These are phyloP conservation scores for Musca vetustissima DNA, from an alignment of 1,140 invertebrate species.

Conservation along the genomic window DNA sequence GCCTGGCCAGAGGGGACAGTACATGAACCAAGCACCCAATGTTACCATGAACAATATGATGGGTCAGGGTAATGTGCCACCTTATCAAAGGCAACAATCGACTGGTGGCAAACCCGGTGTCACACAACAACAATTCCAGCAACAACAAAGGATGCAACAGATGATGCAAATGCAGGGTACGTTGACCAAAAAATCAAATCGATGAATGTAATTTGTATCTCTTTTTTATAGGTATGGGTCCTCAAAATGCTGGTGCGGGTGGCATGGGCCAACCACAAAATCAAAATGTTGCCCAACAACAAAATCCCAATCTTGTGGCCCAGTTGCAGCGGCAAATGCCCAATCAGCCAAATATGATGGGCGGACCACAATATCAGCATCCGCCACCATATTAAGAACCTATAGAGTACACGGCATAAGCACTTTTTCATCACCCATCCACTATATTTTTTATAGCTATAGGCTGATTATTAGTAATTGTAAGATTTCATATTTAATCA, in stretches of 20 bases:
- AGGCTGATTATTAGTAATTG: background rate
- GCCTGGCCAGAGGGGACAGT: conserved; percentile 48
- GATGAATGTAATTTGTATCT: background rate
- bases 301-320: conserved; percentile 63
- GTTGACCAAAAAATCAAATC: background rate
- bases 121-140: conserved; percentile 45
- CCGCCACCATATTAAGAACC: conserved; percentile 21
- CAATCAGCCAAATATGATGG: conserved; percentile 53
- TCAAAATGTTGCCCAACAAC: conserved; percentile 62
- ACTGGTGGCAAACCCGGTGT: conserved; percentile 50
- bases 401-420: no score
- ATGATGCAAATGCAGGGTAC: conserved; percentile 53
- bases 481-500: conserved; percentile 9
- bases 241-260: conserved; percentile 32
- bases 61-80: conserved; percentile 56
- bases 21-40: conserved; percentile 53
- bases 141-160: conserved; percentile 55
- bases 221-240: conserved; percentile 32
- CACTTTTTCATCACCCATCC: background rate
- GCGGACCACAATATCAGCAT: conserved; percentile 49
- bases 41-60: conserved; percentile 60
- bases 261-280: conserved; percentile 42
- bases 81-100: conserved; percentile 54
- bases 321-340: conserved; percentile 62
- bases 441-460: background rate